Evolutionary conservation across 2,113 vertebrate species (phyloP).

Genomic region (Eublepharis macularius): DNA sequence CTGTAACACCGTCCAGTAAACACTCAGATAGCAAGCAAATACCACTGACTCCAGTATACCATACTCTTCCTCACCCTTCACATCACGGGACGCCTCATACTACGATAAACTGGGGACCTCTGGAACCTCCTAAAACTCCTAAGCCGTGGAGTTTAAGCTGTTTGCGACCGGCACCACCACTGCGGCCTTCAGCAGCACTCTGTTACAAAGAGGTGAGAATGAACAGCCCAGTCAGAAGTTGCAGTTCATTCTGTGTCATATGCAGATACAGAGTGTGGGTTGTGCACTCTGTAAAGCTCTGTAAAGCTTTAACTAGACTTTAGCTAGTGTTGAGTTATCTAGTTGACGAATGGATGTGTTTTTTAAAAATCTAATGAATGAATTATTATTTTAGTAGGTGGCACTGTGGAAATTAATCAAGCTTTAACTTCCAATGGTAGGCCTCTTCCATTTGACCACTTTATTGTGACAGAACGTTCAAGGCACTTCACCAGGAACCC

Average conservation of each 20-base stretch:
- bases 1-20: slow-evolving; percentile 91
- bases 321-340: background rate
- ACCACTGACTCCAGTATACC: slow-evolving; percentile 92
- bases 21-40: slow-evolving; percentile 90
- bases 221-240: background rate
- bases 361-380: background rate
- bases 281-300: background rate
- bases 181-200: slow-evolving; percentile 94
- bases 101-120: slow-evolving; percentile 94
- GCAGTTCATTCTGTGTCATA: background rate
- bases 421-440: background rate
- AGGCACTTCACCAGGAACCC: too few relatives aligned
- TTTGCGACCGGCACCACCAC: slow-evolving; percentile 89
- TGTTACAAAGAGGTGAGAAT: slow-evolving; percentile 95
- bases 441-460: background rate
- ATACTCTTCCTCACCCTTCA: slow-evolving; percentile 95
- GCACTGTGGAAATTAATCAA: background rate
- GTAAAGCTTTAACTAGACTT: background rate
- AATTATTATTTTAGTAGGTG: background rate
- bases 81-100: slow-evolving; percentile 92
- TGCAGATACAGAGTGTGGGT: background rate
- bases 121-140: slow-evolving; percentile 95
- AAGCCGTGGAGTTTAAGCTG: slow-evolving; percentile 99
- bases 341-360: background rate
- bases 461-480: too few relatives aligned